Evolutionary conservation across 1,140 invertebrate species (phyloP).

Genomic region (Apocrypta bakeri): DNA sequence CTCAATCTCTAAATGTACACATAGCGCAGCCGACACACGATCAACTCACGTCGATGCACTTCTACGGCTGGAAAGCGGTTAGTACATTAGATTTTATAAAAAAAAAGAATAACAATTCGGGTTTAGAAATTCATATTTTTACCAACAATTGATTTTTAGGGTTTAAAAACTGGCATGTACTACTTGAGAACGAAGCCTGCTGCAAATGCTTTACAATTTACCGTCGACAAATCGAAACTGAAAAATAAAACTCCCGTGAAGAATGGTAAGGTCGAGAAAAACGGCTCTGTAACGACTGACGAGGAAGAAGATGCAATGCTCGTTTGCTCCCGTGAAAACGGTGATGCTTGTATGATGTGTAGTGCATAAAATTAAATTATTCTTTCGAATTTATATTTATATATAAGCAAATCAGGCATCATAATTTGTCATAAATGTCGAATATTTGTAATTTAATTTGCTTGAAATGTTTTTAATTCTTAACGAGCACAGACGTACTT

Average conservation of each 20-base stretch:
- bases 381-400: background rate
- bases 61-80: slow-evolving; percentile 96
- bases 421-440: background rate
- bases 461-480: too few species aligned
- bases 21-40: slow-evolving; percentile 95
- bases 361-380: slow-evolving; percentile 75
- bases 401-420: background rate
- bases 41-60: slow-evolving; percentile 98
- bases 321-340: slow-evolving; percentile 71
- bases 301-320: slow-evolving; percentile 42
- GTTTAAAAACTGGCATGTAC: slow-evolving; percentile 99
- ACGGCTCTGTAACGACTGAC: slow-evolving; percentile 46
- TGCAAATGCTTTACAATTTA: slow-evolving; percentile 97
- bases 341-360: slow-evolving; percentile 91
- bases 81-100: slow-evolving; percentile 33
- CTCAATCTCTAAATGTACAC: slow-evolving; percentile 97
- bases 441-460: too few species aligned
- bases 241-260: slow-evolving; percentile 57
- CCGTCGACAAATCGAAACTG: slow-evolving; percentile 93
- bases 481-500: too few species aligned
- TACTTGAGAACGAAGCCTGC: slow-evolving; percentile 98
- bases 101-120: background rate
- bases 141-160: slow-evolving; percentile 73
- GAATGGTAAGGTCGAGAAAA: slow-evolving; percentile 51
- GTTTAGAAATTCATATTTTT: slow-evolving; percentile 23